These are phyloP conservation scores for Onchidella celtica DNA, from an alignment of 2,888 invertebrate genomes.

Conservation along the genomic window DNA sequence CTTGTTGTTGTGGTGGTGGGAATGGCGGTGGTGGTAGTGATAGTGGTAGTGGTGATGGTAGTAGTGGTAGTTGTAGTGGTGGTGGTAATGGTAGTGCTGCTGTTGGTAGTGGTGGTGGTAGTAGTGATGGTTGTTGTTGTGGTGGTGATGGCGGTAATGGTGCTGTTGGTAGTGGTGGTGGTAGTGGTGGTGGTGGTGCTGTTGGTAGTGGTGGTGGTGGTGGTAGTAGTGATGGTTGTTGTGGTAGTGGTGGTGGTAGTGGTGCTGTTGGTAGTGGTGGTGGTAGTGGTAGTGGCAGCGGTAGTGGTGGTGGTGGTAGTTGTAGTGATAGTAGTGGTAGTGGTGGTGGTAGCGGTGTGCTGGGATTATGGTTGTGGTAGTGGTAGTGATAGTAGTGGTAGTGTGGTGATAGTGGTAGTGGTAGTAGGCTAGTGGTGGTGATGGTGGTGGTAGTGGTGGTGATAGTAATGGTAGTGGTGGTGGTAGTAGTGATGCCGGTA, in stretches of 20 bases:
- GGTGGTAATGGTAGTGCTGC: neutral
- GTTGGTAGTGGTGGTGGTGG: slow-evolving; percentile 9
- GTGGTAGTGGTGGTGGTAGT: slow-evolving; percentile 17
- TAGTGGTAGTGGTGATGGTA: too few relatives aligned
- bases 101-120: neutral
- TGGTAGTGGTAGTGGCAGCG: neutral
- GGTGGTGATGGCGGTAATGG: neutral
- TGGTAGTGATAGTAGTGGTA: neutral
- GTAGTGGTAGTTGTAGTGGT: neutral
- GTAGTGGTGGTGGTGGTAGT: neutral
- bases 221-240: slow-evolving; percentile 9
- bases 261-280: slow-evolving; percentile 11
- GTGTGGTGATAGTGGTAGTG: neutral
- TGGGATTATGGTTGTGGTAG: neutral
- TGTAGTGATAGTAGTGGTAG: neutral
- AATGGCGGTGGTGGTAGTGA: too few relatives aligned
- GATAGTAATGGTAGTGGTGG: neutral
- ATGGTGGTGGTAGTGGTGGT: neutral
- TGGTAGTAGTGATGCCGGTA: neutral
- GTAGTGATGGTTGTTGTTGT: neutral
- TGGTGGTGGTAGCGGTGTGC: neutral
- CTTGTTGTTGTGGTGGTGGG: too few relatives aligned
- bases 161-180: neutral
- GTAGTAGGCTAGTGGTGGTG: neutral
- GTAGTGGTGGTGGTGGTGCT: neutral